Percentiles rank a stretch among this genome's conserved stretches.
Evolutionary conservation across 2,888 invertebrate genomes (phyloP).

Genomic region (Tiliacea citrago): DNA sequence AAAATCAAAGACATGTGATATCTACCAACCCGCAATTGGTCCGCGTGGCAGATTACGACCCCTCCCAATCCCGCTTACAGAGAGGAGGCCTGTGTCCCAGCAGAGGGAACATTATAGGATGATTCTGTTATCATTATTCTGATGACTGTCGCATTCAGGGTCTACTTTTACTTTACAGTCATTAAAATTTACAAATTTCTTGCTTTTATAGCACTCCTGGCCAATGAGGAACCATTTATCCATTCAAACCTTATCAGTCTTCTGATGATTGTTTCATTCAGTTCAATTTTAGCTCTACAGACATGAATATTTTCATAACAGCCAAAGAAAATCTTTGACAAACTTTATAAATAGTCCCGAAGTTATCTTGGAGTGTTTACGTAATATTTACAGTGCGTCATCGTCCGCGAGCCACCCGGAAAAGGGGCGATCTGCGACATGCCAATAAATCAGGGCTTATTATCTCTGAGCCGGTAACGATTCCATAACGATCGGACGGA

Average conservation of each 20-base stretch:
- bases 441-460: slow-evolving; percentile 75
- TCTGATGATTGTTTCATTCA: neutral
- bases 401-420: slow-evolving; percentile 67
- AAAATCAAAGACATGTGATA: too few relatives aligned
- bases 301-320: neutral
- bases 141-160: too few relatives aligned
- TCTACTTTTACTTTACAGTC: too few relatives aligned
- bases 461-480: slow-evolving; percentile 68
- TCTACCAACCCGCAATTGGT: too few relatives aligned
- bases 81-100: too few relatives aligned
- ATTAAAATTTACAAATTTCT: too few relatives aligned
- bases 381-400: slow-evolving; percentile 64
- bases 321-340: slow-evolving; percentile 31
- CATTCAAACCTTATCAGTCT: neutral
- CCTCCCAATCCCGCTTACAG: too few relatives aligned
- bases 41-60: too few relatives aligned
- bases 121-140: too few relatives aligned
- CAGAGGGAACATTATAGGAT: too few relatives aligned
- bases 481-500: slow-evolving; percentile 64
- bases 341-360: slow-evolving; percentile 35
- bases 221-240: neutral
- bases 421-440: slow-evolving; percentile 62
- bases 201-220: neutral
- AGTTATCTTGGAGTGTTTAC: slow-evolving; percentile 50
- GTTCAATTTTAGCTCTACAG: neutral